phyloP scores from a whole-genome alignment of 2,888 invertebrate genomes.

The Apotomis capreana region DNA sequence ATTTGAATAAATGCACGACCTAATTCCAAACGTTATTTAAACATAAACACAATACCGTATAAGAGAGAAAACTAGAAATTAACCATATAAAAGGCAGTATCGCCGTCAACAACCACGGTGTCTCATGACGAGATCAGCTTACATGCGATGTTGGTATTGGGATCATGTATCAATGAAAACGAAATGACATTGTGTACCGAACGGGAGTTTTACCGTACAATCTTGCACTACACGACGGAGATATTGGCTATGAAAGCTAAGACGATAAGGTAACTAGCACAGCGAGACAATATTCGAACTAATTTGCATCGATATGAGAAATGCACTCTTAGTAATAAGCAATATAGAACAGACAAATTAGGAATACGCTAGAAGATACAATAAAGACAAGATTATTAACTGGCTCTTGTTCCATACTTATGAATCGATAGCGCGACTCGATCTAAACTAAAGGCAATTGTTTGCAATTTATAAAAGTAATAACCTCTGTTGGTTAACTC shows the following conservation, averaged over 20 bases:
- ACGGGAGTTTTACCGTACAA: conserved; percentile 53
- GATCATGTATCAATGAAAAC: conserved; percentile 53
- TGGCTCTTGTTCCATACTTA: no score
- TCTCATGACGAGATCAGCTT: conserved; percentile 35
- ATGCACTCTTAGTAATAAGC: neutral
- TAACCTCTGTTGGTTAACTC: neutral
- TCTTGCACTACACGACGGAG: conserved; percentile 44
- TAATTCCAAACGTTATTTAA: neutral
- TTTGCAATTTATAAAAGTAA: conserved; percentile 5
- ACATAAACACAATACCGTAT: conserved; percentile 1
- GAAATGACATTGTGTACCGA: conserved; percentile 54
- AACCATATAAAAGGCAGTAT: conserved; percentile 27
- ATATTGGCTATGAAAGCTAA: conserved; percentile 23
- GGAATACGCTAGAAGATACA: neutral
- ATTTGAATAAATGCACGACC: neutral
- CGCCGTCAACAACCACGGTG: conserved; percentile 29
- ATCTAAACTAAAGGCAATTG: neutral
- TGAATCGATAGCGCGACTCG: neutral
- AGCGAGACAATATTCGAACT: conserved; percentile 5
- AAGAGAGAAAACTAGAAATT: conserved; percentile 32
- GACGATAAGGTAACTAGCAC: conserved; percentile 12
- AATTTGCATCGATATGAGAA: conserved; percentile 8
- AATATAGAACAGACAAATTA: neutral
- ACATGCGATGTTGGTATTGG: conserved; percentile 39
- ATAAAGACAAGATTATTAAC: neutral